A percentile compares a stretch with the other conserved stretches of the same genome.
Evolutionary conservation across 2,888 invertebrate genomes (phyloP).

Genomic region (Hylaea fasciaria): DNA sequence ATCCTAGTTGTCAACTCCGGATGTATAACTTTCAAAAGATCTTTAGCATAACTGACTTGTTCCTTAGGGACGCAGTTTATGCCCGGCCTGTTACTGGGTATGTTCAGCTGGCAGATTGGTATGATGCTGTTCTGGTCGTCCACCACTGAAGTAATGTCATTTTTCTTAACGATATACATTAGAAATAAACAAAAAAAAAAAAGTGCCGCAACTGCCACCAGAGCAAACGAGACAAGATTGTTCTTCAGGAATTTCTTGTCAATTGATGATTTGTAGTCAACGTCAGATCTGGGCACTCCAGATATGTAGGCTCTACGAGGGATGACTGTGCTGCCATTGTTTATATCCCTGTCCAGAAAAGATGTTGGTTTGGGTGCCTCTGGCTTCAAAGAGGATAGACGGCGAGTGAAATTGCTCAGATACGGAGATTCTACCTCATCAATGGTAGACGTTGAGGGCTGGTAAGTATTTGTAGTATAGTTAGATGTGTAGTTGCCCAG

Average conservation of each 20-base stretch:
- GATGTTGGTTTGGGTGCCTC: slow-evolving; percentile 65
- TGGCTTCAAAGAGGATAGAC: slow-evolving; percentile 80
- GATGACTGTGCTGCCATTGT: slow-evolving; percentile 69
- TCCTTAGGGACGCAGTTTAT: slow-evolving; percentile 88
- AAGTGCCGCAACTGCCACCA: slow-evolving; percentile 85
- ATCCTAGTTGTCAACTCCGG: slow-evolving; percentile 86
- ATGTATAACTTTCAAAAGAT: slow-evolving; percentile 86
- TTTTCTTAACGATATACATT: slow-evolving; percentile 88
- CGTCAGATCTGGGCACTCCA: slow-evolving; percentile 68
- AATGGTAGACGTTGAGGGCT: slow-evolving; percentile 70
- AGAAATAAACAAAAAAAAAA: slow-evolving; percentile 88
- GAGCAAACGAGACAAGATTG: slow-evolving; percentile 87
- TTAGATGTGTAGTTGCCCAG: slow-evolving; percentile 62
- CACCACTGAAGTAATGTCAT: slow-evolving; percentile 82
- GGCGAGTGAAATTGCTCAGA: slow-evolving; percentile 88
- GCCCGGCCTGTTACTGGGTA: slow-evolving; percentile 82
- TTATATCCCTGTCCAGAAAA: slow-evolving; percentile 68
- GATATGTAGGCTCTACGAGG: slow-evolving; percentile 74
- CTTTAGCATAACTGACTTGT: slow-evolving; percentile 86
- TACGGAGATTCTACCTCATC: slow-evolving; percentile 88
- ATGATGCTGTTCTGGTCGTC: slow-evolving; percentile 84
- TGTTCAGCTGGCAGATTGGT: slow-evolving; percentile 83
- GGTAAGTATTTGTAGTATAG: slow-evolving; percentile 65
- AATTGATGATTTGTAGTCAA: slow-evolving; percentile 72
- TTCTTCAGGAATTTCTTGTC: slow-evolving; percentile 84